A percentile compares a stretch with the other conserved stretches of the same genome.
These are phyloP conservation scores for Ictalurus punctatus DNA, from an alignment of 2,113 vertebrate species.

Conservation along the genomic window DNA sequence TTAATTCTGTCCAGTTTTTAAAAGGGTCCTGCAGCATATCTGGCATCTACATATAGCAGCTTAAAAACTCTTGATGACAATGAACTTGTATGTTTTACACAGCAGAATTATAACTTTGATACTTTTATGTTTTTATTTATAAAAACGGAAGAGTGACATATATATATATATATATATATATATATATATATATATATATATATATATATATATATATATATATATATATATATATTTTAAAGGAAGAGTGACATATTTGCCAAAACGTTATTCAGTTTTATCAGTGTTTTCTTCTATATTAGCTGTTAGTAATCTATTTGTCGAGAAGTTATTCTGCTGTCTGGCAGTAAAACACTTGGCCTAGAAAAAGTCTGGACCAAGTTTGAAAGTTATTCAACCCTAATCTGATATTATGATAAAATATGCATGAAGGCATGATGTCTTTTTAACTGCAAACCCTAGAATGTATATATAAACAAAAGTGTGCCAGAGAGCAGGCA, in stretches of 20 bases:
- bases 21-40: neutral
- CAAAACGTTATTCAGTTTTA: constrained; percentile 6
- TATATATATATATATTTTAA: no score
- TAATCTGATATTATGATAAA: neutral
- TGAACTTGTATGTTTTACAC: neutral
- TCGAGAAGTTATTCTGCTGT: constrained; percentile 7
- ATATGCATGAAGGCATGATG: neutral
- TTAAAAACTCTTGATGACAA: neutral
- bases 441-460: neutral
- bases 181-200: no score
- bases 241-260: neutral
- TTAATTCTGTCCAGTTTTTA: neutral
- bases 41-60: neutral
- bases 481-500: neutral
- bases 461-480: neutral
- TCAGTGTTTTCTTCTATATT: constrained; percentile 35
- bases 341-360: constrained; percentile 44
- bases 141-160: neutral
- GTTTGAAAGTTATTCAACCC: neutral
- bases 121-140: neutral
- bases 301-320: constrained; percentile 41
- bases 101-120: constrained; percentile 8
- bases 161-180: no score
- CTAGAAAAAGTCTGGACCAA: neutral
- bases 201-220: no score